Percentiles rank a stretch among this genome's conserved stretches.
phyloP scores from a whole-genome alignment of 1,140 invertebrate genomes.

The Brachionus rubens region DNA sequence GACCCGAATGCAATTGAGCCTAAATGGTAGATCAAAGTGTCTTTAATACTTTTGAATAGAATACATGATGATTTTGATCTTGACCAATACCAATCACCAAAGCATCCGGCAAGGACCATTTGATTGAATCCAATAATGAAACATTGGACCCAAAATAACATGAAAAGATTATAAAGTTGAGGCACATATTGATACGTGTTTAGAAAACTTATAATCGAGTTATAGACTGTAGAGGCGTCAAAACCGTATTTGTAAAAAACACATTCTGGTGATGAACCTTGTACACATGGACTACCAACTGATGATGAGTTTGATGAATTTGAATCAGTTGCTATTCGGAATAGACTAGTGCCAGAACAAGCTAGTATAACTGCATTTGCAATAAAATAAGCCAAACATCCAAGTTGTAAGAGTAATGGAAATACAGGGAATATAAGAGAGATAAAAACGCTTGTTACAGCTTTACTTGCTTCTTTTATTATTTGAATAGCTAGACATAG shows the following conservation, averaged over 20 bases:
- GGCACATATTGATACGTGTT: conserved; percentile 23
- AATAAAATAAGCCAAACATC: conserved; percentile 70
- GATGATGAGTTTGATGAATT: not conserved
- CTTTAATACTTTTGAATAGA: conserved; percentile 57
- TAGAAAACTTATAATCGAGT: conserved; percentile 38
- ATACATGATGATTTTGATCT: conserved; percentile 69
- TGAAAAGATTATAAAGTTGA: conserved; percentile 76
- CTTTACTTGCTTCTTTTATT: conserved; percentile 79
- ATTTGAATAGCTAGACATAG: conserved; percentile 83
- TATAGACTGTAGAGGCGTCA: not conserved
- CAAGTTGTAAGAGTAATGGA: conserved; percentile 78
- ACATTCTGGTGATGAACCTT: not conserved
- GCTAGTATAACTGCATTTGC: conserved; percentile 68
- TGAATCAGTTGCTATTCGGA: not conserved
- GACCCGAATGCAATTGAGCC: conserved; percentile 91
- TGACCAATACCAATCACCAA: conserved; percentile 44
- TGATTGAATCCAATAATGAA: conserved; percentile 85
- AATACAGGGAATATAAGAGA: conserved; percentile 84
- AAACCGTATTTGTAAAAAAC: conserved; percentile 41
- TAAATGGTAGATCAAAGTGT: conserved; percentile 73
- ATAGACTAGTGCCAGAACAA: conserved; percentile 52
- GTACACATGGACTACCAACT: not conserved
- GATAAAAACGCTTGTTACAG: conserved; percentile 76
- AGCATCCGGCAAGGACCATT: conserved; percentile 71
- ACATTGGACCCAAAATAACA: conserved; percentile 81